Base-by-base conservation (phyloP, 2,888 invertebrate genomes). In the Zaprionus bogoriensis region DNA sequence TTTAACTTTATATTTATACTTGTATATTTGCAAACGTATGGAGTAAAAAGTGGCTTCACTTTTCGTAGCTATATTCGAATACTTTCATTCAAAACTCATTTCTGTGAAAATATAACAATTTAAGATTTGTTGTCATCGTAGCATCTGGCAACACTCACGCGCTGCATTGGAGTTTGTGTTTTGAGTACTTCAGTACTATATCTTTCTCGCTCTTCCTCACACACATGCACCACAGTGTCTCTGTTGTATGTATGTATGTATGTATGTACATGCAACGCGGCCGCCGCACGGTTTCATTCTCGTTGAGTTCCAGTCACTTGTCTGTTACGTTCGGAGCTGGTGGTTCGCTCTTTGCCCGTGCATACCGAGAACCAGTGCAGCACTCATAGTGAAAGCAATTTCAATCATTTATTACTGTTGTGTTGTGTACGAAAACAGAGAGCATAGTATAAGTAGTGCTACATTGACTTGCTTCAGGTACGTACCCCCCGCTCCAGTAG, bases 221-320 rank as follows among this genome's bases (percentile, higher is more conserved):
- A 45, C n/a, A 7, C 48, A 14, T 72, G 59, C 72, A 68, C 27
- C 38, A 62, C 44, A 12, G 14, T 36, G 32, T 36, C 14, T 17
- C 14, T 36, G 17, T 17, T 12, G 9, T 27, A 17, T 55, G 46
- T 28, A 28, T 32, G 7, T 47, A 17, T 22, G 22, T 45, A 17
- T 32, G 19, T 44, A 9, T 69, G 10, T 47, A 28, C 44, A 22
- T 71, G 71, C 70, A 71, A 63, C 45, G 52, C 59, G 36, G 51
- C 70, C 63, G 67, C 67, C 63, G 67, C 67, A 42, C 67, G 47
- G 72, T 55, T 48, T 41, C 68, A 68, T 72, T 68, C 72, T 72
- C 57, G 47, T 42, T 38, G 64, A 47, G 61, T 71, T 65, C 53
- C 72, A 73, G 73, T 74, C 70, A 73, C 67, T 74, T 70, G 73